Conservation (phyloP, 2,888 invertebrate species). For the Apamea epomidion region DNA sequence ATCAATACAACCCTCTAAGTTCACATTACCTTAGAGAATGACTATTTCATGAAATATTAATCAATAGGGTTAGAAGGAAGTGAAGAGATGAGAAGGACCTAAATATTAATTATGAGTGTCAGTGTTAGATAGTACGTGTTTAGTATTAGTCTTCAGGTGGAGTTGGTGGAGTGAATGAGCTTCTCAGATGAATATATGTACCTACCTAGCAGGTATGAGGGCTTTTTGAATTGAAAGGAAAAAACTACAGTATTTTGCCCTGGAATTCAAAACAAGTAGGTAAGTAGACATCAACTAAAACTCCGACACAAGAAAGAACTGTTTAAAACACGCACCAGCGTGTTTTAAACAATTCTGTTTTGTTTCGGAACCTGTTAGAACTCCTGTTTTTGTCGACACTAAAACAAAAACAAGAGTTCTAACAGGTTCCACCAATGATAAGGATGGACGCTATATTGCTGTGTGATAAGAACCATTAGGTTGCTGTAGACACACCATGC, state of each 20-base stretch:
- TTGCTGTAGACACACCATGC: constrained; percentile 20
- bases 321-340: not conserved
- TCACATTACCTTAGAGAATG: too few species aligned
- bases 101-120: not conserved
- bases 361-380: not conserved
- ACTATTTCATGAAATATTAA: too few species aligned
- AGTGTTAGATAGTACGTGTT: not conserved
- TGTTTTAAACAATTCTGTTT: not conserved
- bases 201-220: not conserved
- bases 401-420: not conserved
- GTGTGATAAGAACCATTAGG: not conserved
- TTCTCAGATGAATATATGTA: not conserved
- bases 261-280: not conserved
- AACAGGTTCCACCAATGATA: not conserved
- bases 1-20: too few species aligned
- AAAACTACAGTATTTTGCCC: too few species aligned
- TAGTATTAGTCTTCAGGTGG: not conserved
- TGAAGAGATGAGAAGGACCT: not conserved
- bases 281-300: not conserved
- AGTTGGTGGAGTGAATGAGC: not conserved
- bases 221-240: not conserved
- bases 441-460: not conserved
- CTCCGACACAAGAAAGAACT: not conserved
- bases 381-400: too few species aligned
- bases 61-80: too few species aligned